Percentiles rank a stretch among this genome's conserved stretches.
Conservation (phyloP, 2,797 vertebrate species). For the Epinephelus coioides region DNA sequence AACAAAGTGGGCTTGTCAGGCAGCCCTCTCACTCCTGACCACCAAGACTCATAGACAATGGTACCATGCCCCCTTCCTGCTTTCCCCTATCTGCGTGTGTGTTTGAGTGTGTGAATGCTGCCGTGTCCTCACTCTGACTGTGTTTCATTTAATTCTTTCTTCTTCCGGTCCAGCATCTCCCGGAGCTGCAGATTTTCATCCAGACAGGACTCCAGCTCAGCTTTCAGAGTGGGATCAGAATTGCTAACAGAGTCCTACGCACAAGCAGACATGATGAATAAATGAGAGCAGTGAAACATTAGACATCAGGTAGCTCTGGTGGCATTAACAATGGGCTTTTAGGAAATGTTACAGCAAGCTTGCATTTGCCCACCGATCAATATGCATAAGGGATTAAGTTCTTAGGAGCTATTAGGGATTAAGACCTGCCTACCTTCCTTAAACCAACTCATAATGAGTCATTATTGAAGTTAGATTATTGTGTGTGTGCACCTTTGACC, state of each 20-base stretch:
- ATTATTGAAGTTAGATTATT: conserved; percentile 68
- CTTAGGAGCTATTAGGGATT: conserved; percentile 74
- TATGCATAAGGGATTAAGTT: conserved; percentile 72
- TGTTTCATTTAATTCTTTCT: conserved; percentile 88
- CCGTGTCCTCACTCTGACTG: conserved; percentile 89
- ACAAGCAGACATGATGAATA: conserved; percentile 72
- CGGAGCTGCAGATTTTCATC: conserved; percentile 89
- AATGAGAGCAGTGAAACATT: conserved; percentile 71
- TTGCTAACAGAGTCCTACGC: conserved; percentile 72
- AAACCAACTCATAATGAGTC: conserved; percentile 71
- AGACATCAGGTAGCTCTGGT: conserved; percentile 51
- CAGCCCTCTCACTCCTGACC: neutral
- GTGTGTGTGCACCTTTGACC: conserved; percentile 66
- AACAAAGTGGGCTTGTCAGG: conserved; percentile 41
- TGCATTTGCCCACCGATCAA: conserved; percentile 58
- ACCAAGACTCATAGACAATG: conserved; percentile 20
- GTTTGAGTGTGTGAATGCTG: conserved; percentile 15
- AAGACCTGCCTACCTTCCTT: conserved; percentile 67
- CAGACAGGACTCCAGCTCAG: conserved; percentile 86
- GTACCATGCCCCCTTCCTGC: conserved; percentile 28
- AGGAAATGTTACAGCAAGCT: conserved; percentile 51
- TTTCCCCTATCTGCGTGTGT: conserved; percentile 21
- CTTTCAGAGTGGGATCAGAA: conserved; percentile 82
- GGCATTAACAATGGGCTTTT: conserved; percentile 59
- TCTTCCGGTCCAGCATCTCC: conserved; percentile 87